These are phyloP conservation scores for Marmota monax DNA, from an alignment of 2,113 vertebrate species.

Conservation along the genomic window DNA sequence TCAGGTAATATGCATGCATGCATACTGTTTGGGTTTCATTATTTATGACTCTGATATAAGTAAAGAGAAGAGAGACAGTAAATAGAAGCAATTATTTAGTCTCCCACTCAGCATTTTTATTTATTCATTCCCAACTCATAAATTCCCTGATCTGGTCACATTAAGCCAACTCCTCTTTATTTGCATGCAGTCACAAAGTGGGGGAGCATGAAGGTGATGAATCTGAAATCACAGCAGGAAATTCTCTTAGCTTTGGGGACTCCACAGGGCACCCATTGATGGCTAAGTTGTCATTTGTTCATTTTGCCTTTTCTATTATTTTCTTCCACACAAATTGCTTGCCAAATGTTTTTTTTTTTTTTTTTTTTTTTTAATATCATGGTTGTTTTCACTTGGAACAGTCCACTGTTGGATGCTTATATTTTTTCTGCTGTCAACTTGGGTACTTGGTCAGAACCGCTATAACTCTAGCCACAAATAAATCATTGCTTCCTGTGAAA, in stretches of 20 bases:
- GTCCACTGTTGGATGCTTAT: constrained; percentile 2
- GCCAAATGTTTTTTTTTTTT: constrained; percentile 67
- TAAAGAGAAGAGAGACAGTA: constrained; percentile 37
- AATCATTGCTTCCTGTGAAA: constrained; percentile 63
- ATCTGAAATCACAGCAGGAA: background rate
- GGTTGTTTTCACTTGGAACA: constrained; percentile 61
- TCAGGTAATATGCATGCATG: background rate
- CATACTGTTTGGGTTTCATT: constrained; percentile 31
- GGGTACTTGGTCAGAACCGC: constrained; percentile 51
- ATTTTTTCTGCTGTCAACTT: constrained; percentile 66
- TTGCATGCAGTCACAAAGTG: background rate
- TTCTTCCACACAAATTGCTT: constrained; percentile 43
- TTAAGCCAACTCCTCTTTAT: constrained; percentile 54
- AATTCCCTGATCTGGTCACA: constrained; percentile 33
- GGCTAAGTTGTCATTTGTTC: constrained; percentile 45
- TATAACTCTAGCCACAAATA: constrained; percentile 52
- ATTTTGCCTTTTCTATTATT: constrained; percentile 58
- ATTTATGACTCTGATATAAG: constrained; percentile 37
- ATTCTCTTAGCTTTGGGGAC: constrained; percentile 40
- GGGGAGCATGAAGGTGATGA: background rate
- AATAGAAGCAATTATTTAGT: constrained; percentile 65
- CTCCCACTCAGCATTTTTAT: constrained; percentile 56
- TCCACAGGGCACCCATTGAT: background rate
- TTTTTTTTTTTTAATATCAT: constrained; percentile 58
- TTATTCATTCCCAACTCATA: constrained; percentile 65